These are phyloP conservation scores for Polylopha cassiicola DNA, from an alignment of 2,888 invertebrate genomes.

Conservation along the genomic window DNA sequence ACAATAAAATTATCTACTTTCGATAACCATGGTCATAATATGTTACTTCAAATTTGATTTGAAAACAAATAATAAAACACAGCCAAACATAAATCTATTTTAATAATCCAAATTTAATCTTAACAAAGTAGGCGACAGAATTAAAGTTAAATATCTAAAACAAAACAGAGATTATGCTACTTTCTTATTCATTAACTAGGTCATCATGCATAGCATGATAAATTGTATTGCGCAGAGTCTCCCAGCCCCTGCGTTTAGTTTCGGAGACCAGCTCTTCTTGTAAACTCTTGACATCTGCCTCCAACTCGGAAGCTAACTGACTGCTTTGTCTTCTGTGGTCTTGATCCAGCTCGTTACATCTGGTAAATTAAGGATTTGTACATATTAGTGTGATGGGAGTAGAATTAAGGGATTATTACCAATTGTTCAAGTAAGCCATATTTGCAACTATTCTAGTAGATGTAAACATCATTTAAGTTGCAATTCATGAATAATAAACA, in stretches of 20 bases:
- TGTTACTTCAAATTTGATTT: too few relatives aligned
- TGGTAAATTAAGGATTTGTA: constrained; percentile 27
- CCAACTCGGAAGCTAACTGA: constrained; percentile 53
- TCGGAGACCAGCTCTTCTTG: constrained; percentile 58
- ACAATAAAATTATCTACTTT: too few relatives aligned
- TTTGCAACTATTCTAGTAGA: background rate
- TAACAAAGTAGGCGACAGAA: too few relatives aligned
- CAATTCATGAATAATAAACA: too few relatives aligned
- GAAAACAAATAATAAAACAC: too few relatives aligned
- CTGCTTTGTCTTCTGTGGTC: constrained; percentile 48
- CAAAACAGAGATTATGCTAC: background rate
- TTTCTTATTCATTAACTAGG: constrained; percentile 34
- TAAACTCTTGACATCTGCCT: constrained; percentile 52
- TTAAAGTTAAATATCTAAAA: background rate
- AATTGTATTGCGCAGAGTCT: constrained; percentile 52
- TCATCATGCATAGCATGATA: constrained; percentile 62
- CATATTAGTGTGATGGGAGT: constrained; percentile 3
- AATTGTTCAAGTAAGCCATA: too few relatives aligned
- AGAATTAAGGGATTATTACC: too few relatives aligned
- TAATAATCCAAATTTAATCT: too few relatives aligned
- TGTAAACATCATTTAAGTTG: constrained; percentile 23
- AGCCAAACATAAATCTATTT: too few relatives aligned
- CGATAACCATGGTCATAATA: too few relatives aligned
- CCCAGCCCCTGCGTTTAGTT: constrained; percentile 57
- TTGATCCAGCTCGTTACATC: constrained; percentile 53